Evolutionary conservation across 2,797 vertebrate species (phyloP).

Genomic region (Gymnocypris eckloni): DNA sequence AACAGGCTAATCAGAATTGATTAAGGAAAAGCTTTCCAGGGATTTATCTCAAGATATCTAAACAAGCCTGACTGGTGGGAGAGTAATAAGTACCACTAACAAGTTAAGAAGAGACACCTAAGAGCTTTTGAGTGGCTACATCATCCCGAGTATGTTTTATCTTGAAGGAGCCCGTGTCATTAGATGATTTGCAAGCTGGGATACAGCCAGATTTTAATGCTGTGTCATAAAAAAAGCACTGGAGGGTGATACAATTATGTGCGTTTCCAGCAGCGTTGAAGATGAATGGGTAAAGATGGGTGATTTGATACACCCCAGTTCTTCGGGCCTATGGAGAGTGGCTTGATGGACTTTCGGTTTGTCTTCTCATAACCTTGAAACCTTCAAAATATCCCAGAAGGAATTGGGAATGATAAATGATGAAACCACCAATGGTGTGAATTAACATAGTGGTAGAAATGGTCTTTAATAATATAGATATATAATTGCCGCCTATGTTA

Average conservation of each 20-base stretch:
- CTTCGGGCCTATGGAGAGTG: not conserved
- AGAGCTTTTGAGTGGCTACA: slow-evolving; percentile 26
- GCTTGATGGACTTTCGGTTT: not conserved
- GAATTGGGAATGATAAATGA: not conserved
- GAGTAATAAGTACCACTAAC: slow-evolving; percentile 40
- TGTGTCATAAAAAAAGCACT: slow-evolving; percentile 30
- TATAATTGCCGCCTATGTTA: not conserved
- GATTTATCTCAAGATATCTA: slow-evolving; percentile 49
- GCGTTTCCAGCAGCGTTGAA: slow-evolving; percentile 31
- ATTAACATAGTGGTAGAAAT: not conserved
- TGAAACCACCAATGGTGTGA: not conserved
- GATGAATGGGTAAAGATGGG: slow-evolving; percentile 28
- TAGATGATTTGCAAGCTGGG: slow-evolving; percentile 34
- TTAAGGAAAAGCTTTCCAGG: slow-evolving; percentile 50
- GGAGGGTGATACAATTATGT: slow-evolving; percentile 38
- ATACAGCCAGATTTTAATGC: slow-evolving; percentile 4
- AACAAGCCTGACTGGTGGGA: slow-evolving; percentile 29
- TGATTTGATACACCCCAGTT: slow-evolving; percentile 10
- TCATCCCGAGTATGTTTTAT: slow-evolving; percentile 16
- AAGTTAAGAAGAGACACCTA: slow-evolving; percentile 11
- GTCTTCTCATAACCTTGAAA: slow-evolving; percentile 29
- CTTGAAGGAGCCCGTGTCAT: slow-evolving; percentile 13
- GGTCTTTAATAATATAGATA: not conserved
- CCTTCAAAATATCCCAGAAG: not conserved
- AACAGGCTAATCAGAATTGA: slow-evolving; percentile 56